A percentile compares a stretch with the other conserved stretches of the same genome.
Conservation (phyloP, 2,113 vertebrate species). For the Pimephales promelas region DNA sequence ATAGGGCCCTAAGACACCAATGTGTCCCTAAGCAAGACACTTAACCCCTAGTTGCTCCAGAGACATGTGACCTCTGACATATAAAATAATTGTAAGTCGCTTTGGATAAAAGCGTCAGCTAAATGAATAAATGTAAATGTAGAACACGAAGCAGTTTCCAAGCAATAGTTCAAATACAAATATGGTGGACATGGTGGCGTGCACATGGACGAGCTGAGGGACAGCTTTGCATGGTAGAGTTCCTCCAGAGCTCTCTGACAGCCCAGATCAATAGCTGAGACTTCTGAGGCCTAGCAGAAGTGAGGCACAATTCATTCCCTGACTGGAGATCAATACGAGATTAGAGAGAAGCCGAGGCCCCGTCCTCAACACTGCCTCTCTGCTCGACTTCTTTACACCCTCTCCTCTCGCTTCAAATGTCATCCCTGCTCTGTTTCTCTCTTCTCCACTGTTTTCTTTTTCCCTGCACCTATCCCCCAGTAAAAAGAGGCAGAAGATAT, state of each 20-base stretch:
- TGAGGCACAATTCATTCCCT: constrained; percentile 59
- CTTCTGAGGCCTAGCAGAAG: constrained; percentile 45
- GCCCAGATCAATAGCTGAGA: constrained; percentile 61
- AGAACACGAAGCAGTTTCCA: neutral
- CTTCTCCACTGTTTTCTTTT: neutral
- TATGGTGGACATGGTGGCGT: neutral
- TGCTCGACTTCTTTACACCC: constrained; percentile 41
- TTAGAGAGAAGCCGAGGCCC: constrained; percentile 53
- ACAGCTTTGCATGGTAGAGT: constrained; percentile 28
- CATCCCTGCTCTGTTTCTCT: constrained; percentile 54
- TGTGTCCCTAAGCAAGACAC: too few relatives aligned
- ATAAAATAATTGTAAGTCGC: too few relatives aligned
- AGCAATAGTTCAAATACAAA: constrained; percentile 8
- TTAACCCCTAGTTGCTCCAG: too few relatives aligned
- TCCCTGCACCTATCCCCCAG: neutral
- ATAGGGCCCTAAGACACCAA: too few relatives aligned
- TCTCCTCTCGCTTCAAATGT: constrained; percentile 57
- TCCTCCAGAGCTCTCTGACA: constrained; percentile 57
- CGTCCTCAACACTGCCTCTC: constrained; percentile 47
- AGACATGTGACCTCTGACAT: too few relatives aligned
- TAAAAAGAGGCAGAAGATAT: constrained; percentile 25
- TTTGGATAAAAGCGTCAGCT: too few relatives aligned
- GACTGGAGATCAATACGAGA: constrained; percentile 65
- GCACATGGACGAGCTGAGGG: constrained; percentile 28
- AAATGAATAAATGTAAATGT: too few relatives aligned